Conservation (phyloP, 64 coral and sea anemone species). For the Trachythela sp. region DNA sequence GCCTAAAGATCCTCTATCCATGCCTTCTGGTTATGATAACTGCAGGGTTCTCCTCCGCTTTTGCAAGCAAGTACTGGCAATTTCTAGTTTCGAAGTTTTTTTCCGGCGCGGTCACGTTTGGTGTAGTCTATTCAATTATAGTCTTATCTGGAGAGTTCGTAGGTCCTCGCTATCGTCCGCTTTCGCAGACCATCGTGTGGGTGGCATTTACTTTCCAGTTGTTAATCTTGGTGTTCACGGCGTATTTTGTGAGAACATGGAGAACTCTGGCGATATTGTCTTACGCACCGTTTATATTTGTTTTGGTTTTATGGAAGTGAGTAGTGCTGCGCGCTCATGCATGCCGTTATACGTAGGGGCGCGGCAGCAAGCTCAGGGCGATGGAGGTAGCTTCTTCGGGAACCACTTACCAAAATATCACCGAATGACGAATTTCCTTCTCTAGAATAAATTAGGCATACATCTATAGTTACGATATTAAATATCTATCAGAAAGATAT, state of each 20-base stretch:
- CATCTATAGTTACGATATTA: too few relatives aligned
- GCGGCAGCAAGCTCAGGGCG: too few relatives aligned
- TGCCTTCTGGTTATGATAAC: conserved; percentile 48
- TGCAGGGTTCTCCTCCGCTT: conserved; percentile 65
- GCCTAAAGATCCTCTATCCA: conserved; percentile 76
- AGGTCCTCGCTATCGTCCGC: conserved; percentile 65
- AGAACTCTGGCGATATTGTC: conserved; percentile 61
- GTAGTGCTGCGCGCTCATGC: too few relatives aligned
- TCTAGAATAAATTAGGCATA: too few relatives aligned
- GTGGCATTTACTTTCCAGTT: conserved; percentile 65
- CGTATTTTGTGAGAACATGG: conserved; percentile 76
- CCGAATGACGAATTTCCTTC: too few relatives aligned
- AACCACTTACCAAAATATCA: too few relatives aligned
- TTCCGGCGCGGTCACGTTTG: conserved; percentile 70
- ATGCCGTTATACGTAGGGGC: too few relatives aligned
- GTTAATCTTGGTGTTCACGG: conserved; percentile 69
- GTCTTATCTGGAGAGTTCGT: conserved; percentile 73
- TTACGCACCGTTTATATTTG: conserved; percentile 71
- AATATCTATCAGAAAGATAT: too few relatives aligned
- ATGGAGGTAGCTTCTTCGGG: too few relatives aligned
- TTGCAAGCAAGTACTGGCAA: conserved; percentile 60
- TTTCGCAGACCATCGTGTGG: conserved; percentile 66
- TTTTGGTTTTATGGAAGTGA: conserved; percentile 81
- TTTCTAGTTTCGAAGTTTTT: conserved; percentile 57
- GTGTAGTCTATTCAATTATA: conserved; percentile 57